phyloP scores from a whole-genome alignment of 2,888 invertebrate species.

The Agrochola circellaris region DNA sequence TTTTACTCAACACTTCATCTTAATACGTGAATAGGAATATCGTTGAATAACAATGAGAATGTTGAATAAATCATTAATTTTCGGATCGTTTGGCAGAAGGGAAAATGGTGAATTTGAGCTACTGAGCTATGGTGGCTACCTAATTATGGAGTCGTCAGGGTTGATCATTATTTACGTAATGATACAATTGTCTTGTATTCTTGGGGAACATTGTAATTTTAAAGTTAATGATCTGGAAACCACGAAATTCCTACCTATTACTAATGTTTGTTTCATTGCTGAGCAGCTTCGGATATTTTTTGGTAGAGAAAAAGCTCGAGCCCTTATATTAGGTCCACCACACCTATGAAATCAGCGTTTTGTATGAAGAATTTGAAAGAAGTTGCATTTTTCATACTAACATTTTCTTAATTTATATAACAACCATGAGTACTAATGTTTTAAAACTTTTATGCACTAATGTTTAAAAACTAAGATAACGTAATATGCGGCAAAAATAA shows the following conservation, averaged over 20 bases:
- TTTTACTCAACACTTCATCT: constrained; percentile 66
- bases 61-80: constrained; percentile 65
- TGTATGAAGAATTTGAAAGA: no score
- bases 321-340: no score
- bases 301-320: background rate
- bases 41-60: constrained; percentile 63
- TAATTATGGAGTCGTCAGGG: constrained; percentile 26
- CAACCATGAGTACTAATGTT: no score
- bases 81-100: constrained; percentile 54
- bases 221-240: background rate
- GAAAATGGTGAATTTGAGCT: constrained; percentile 43
- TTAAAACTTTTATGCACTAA: no score
- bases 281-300: background rate
- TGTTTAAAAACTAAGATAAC: no score
- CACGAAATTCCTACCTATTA: background rate
- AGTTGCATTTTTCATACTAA: no score
- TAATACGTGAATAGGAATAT: constrained; percentile 58
- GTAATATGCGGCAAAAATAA: no score
- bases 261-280: background rate
- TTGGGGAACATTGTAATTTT: background rate
- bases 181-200: constrained; percentile 10
- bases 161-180: constrained; percentile 28
- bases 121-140: constrained; percentile 27
- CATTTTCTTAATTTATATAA: no score
- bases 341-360: no score